Conservation (phyloP, 1,140 invertebrate species). For the Thereuonema tuberculata region DNA sequence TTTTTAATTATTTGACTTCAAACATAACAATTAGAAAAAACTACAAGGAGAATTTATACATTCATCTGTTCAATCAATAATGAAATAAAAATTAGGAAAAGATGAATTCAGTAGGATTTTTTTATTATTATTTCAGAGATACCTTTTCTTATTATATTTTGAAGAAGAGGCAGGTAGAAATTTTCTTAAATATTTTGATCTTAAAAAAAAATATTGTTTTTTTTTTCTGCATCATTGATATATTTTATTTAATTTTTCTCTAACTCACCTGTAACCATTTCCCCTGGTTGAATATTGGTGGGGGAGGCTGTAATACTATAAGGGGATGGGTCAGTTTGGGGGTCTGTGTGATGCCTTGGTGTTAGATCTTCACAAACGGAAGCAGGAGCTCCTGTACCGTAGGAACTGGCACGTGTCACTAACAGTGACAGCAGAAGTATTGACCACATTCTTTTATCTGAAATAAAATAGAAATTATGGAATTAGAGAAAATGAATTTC, state of each 20-base stretch:
- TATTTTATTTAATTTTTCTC: not conserved
- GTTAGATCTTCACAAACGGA: slow-evolving; percentile 37
- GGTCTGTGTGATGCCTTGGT: slow-evolving; percentile 34
- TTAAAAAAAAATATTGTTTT: not conserved
- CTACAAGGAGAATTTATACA: not conserved
- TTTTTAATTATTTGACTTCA: not conserved
- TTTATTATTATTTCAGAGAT: not conserved
- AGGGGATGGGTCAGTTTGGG: slow-evolving; percentile 31
- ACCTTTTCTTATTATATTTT: not conserved
- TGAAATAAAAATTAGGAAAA: not conserved
- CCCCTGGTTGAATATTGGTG: slow-evolving; percentile 25
- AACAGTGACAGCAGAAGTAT: no score
- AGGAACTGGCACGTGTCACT: no score
- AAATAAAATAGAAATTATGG: no score
- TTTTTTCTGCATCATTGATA: not conserved
- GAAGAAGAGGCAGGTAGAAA: not conserved
- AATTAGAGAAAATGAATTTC: no score
- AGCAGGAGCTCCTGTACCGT: slow-evolving; percentile 35
- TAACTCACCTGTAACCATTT: not conserved
- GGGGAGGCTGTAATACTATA: slow-evolving; percentile 35
- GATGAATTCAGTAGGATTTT: not conserved
- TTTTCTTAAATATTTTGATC: not conserved
- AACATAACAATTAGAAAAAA: not conserved
- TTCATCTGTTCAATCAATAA: not conserved
- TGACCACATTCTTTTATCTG: no score